Evolutionary conservation across 2,888 invertebrate species (phyloP).

Genomic region (Heteromurus nitidus): DNA sequence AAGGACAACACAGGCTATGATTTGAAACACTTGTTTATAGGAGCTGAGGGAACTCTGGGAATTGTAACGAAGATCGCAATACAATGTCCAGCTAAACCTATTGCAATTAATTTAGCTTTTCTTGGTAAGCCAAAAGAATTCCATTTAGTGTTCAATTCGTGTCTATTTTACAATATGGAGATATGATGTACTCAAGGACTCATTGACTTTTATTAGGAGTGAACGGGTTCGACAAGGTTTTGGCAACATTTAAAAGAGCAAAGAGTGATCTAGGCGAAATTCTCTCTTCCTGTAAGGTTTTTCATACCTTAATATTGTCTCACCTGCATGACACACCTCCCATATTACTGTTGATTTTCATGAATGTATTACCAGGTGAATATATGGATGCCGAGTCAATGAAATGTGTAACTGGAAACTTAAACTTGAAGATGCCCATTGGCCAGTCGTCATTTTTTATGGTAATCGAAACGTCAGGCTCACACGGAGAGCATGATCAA

Average conservation of each 20-base stretch:
- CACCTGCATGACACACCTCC: background rate
- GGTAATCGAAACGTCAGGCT: slow-evolving; percentile 91
- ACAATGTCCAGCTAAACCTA: slow-evolving; percentile 90
- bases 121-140: slow-evolving; percentile 86
- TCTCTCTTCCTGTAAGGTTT: slow-evolving; percentile 86
- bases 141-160: background rate
- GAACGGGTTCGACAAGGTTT: slow-evolving; percentile 85
- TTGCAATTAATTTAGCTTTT: slow-evolving; percentile 89
- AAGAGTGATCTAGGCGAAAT: slow-evolving; percentile 89
- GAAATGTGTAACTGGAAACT: slow-evolving; percentile 81
- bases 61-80: slow-evolving; percentile 94
- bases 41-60: slow-evolving; percentile 97
- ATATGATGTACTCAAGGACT: background rate
- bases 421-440: slow-evolving; percentile 79
- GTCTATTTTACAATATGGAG: background rate
- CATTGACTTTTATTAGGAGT: slow-evolving; percentile 82
- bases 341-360: background rate
- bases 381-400: slow-evolving; percentile 89
- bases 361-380: slow-evolving; percentile 78
- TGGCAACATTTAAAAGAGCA: slow-evolving; percentile 84
- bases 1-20: slow-evolving; percentile 99
- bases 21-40: slow-evolving; percentile 96
- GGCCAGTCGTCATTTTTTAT: slow-evolving; percentile 84
- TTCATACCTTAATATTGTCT: background rate
- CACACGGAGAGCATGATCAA: slow-evolving; percentile 87